Conservation (phyloP, 1,140 invertebrate species). For the Drosophila baimaii region DNA sequence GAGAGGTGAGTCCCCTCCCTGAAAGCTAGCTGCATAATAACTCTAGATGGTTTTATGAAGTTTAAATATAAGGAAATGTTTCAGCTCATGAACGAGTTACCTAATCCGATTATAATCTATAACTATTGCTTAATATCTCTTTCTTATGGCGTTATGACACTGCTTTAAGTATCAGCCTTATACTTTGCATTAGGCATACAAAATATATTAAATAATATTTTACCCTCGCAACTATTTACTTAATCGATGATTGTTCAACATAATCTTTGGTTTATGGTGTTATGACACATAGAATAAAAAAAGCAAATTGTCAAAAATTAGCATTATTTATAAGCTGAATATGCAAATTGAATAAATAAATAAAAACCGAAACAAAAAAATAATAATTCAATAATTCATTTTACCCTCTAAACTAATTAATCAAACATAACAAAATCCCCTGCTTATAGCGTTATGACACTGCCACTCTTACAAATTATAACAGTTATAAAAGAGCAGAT, state of each 20-base stretch:
- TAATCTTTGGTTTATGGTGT: not conserved
- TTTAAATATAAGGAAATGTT: too few species aligned
- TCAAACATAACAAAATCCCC: not conserved
- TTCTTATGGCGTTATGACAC: too few species aligned
- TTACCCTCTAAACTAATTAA: not conserved
- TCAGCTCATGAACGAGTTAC: too few species aligned
- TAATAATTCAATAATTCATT: not conserved
- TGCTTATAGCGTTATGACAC: not conserved
- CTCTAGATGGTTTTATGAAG: too few species aligned
- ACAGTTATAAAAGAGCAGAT: not conserved
- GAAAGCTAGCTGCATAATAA: not conserved
- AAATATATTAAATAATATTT: not conserved
- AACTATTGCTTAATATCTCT: too few species aligned
- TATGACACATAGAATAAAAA: not conserved
- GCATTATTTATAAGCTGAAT: too few species aligned
- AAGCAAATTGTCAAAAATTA: too few species aligned
- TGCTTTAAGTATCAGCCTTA: too few species aligned
- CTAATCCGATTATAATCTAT: too few species aligned
- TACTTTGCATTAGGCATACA: too few species aligned
- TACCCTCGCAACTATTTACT: fast-evolving
- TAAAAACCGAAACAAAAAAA: too few species aligned
- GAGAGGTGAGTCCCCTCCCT: not conserved
- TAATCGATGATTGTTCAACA: not conserved
- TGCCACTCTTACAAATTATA: not conserved
- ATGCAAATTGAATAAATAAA: too few species aligned